phyloP scores from a whole-genome alignment of 2,797 vertebrate genomes.

The Acrocephalus scirpaceus region DNA sequence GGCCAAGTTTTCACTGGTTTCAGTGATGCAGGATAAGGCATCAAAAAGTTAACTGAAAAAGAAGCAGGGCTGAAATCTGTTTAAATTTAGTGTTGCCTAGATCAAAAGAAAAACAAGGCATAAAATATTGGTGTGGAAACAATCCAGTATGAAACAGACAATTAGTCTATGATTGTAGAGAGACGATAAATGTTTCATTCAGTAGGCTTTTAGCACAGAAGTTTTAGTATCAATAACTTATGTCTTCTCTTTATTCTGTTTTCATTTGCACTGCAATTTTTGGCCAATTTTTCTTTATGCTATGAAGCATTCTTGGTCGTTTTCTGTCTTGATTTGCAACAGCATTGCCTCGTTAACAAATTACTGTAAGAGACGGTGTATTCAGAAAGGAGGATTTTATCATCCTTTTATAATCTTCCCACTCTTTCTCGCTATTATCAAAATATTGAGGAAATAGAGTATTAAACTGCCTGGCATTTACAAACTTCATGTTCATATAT shows the following conservation, averaged over 20 bases:
- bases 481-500: conserved; percentile 14
- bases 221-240: conserved; percentile 65
- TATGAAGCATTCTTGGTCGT: conserved; percentile 4
- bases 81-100: conserved; percentile 27
- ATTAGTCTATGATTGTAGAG: conserved; percentile 42
- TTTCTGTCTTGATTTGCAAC: conserved; percentile 54
- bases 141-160: conserved; percentile 38
- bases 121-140: conserved; percentile 47
- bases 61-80: not conserved
- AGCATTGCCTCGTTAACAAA: conserved; percentile 50
- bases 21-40: not conserved
- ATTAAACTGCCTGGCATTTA: not conserved
- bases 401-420: conserved; percentile 19
- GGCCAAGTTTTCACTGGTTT: not conserved
- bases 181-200: conserved; percentile 47
- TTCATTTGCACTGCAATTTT: conserved; percentile 39
- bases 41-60: not conserved
- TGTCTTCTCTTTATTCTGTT: conserved; percentile 50
- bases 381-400: conserved; percentile 17
- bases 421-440: conserved; percentile 29
- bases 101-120: not conserved
- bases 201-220: conserved; percentile 37
- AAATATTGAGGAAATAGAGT: conserved; percentile 41
- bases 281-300: conserved; percentile 45
- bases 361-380: not conserved